Conservation (phyloP, 2,797 vertebrate genomes). For the Rhadinocentrus ornatus region DNA sequence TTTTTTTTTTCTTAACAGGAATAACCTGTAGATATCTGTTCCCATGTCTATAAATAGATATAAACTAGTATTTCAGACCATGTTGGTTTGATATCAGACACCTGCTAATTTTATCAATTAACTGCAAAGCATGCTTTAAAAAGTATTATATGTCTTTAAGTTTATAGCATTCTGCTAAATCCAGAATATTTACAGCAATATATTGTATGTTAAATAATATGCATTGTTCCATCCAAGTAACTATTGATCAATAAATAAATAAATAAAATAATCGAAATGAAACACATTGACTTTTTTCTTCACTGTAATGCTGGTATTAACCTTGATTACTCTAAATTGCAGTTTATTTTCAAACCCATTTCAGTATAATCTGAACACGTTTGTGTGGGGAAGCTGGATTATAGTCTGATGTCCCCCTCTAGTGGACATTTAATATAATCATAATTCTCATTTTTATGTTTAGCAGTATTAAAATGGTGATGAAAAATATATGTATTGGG, state of each 20-base stretch:
- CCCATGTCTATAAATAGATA: neutral
- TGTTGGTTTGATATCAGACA: neutral
- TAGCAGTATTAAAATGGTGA: neutral
- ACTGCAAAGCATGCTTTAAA: neutral
- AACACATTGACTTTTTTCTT: neutral
- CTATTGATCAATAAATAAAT: neutral
- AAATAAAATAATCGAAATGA: neutral
- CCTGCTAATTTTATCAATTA: neutral
- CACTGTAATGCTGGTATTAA: neutral
- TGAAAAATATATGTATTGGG: neutral
- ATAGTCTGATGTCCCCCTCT: constrained; percentile 51
- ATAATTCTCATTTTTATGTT: neutral
- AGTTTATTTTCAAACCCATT: constrained; percentile 13
- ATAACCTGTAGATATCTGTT: neutral
- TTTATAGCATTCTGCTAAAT: neutral
- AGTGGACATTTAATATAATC: constrained; percentile 47
- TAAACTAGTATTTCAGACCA: neutral
- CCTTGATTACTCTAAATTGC: neutral
- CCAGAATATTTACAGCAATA: neutral
- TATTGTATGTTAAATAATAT: neutral
- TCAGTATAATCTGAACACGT: constrained; percentile 5
- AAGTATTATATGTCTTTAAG: neutral
- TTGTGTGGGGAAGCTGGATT: neutral
- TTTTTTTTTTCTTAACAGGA: neutral
- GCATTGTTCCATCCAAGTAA: neutral